Evolutionary conservation across 2,888 invertebrate genomes (phyloP).

Genomic region (Hedya salicella): DNA sequence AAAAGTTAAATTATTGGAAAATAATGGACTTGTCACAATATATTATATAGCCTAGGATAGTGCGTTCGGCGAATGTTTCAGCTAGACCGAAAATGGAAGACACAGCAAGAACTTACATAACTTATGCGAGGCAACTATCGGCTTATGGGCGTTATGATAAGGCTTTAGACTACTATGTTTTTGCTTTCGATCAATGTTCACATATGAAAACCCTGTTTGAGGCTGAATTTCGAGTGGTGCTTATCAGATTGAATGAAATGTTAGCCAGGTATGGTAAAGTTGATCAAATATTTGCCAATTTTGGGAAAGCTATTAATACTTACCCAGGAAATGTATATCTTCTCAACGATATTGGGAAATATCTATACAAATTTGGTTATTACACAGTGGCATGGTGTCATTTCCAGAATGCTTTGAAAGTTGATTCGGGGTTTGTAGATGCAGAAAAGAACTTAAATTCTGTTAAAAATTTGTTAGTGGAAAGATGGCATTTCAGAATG

Average conservation of each 20-base stretch:
- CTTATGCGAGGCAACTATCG: conserved; percentile 58
- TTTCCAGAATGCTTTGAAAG: conserved; percentile 81
- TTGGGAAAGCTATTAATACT: conserved; percentile 57
- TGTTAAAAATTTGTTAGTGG: conserved; percentile 87
- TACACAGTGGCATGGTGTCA: conserved; percentile 84
- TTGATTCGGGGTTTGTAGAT: conserved; percentile 80
- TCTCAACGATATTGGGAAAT: conserved; percentile 71
- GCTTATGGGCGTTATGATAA: conserved; percentile 57
- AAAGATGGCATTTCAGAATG: conserved; percentile 94
- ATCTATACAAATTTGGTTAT: conserved; percentile 81
- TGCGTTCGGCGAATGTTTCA: too few species aligned
- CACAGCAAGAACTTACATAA: conserved; percentile 54
- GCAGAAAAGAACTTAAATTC: conserved; percentile 89
- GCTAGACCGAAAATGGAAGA: conserved; percentile 54
- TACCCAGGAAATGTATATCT: conserved; percentile 66
- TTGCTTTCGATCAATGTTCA: conserved; percentile 62
- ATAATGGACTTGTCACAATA: too few species aligned
- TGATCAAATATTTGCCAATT: conserved; percentile 68
- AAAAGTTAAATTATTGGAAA: too few species aligned
- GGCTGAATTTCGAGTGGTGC: conserved; percentile 61
- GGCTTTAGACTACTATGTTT: conserved; percentile 66
- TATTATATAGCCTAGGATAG: too few species aligned
- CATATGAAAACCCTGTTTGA: conserved; percentile 55
- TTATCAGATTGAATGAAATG: conserved; percentile 59
- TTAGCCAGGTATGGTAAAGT: conserved; percentile 56